These are phyloP conservation scores for Lepidurus couesii DNA, from an alignment of 1,140 invertebrate genomes.

Conservation along the genomic window DNA sequence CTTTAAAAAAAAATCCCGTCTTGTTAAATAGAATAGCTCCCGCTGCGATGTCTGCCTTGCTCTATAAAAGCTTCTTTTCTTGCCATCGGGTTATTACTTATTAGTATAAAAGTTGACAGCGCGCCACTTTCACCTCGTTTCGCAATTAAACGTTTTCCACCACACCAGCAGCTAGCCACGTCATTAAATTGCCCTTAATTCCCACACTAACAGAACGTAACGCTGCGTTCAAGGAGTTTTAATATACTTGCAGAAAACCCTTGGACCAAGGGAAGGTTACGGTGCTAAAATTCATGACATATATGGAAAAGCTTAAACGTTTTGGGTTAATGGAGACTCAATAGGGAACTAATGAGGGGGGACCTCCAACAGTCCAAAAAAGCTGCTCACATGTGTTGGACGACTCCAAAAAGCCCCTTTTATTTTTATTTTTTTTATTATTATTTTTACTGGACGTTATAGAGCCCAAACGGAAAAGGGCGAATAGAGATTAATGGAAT, in stretches of 20 bases:
- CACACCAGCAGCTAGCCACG: background rate
- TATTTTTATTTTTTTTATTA: too few species aligned
- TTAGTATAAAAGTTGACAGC: background rate
- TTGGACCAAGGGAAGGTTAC: too few species aligned
- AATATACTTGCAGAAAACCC: too few species aligned
- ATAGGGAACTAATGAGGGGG: slow-evolving; percentile 4
- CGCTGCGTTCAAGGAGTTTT: too few species aligned
- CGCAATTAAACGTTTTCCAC: slow-evolving; percentile 4
- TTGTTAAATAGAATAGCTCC: background rate
- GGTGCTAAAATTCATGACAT: too few species aligned
- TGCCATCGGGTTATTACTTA: slow-evolving; percentile 7
- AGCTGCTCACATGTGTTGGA: background rate
- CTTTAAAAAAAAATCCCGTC: too few species aligned
- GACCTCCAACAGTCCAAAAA: background rate
- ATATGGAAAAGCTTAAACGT: background rate
- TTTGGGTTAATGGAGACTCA: slow-evolving; percentile 17
- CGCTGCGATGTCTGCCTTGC: background rate
- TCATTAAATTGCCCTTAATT: background rate
- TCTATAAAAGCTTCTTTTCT: background rate
- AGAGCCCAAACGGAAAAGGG: background rate
- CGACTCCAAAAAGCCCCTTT: background rate
- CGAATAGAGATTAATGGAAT: slow-evolving; percentile 22
- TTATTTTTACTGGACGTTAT: background rate
- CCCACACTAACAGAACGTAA: background rate
- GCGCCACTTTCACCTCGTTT: slow-evolving; percentile 2